These are phyloP conservation scores for Prunella fulvescens DNA, from an alignment of 2,113 vertebrate species.

Conservation along the genomic window DNA sequence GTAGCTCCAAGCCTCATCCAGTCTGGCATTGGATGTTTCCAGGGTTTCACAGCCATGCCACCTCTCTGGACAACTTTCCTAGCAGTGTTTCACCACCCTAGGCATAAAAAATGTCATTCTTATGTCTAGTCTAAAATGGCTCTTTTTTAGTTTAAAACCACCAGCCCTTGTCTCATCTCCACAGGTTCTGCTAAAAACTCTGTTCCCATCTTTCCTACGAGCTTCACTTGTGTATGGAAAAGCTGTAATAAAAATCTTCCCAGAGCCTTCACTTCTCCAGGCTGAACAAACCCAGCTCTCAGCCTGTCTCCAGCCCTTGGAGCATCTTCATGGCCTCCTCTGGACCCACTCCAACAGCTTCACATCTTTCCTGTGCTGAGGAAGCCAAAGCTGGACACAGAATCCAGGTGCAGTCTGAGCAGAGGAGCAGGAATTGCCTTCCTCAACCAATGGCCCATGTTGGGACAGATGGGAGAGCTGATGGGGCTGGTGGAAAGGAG, in stretches of 20 bases:
- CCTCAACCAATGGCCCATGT: rapidly evolving
- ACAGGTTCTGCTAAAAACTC: neutral
- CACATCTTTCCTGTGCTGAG: neutral
- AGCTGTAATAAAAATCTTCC: neutral
- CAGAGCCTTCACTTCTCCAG: neutral
- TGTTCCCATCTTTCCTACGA: neutral
- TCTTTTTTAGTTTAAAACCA: neutral
- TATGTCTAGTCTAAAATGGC: neutral
- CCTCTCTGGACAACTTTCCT: neutral
- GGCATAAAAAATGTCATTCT: neutral
- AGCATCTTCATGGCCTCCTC: neutral
- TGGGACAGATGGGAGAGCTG: neutral
- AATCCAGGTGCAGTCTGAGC: neutral
- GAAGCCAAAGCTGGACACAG: neutral
- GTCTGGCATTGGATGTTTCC: neutral
- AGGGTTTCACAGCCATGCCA: neutral
- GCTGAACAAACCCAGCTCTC: neutral
- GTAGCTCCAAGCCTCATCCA: neutral
- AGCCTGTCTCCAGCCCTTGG: neutral
- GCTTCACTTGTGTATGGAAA: neutral
- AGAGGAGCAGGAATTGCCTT: neutral
- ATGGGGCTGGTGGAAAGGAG: neutral
- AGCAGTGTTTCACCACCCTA: neutral
- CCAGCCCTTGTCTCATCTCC: neutral
- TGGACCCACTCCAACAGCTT: neutral